These are phyloP conservation scores for Meiosimyza platycephala DNA, from an alignment of 2,888 invertebrate species.

Conservation along the genomic window DNA sequence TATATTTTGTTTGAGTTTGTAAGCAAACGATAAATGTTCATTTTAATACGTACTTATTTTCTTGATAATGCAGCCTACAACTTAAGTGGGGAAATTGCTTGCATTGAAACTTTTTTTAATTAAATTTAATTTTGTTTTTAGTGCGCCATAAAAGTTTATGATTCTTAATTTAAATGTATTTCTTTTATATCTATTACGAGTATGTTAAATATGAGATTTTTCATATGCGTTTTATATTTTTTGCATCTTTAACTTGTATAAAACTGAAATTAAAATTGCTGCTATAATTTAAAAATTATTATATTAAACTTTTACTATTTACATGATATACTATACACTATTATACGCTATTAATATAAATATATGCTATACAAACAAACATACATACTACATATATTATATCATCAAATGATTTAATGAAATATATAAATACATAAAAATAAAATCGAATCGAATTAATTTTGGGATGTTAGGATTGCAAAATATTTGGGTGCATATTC, in stretches of 20 bases:
- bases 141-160: constrained; percentile 33
- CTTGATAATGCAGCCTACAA: too few relatives aligned
- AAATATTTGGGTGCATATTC: too few relatives aligned
- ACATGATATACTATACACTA: constrained; percentile 13
- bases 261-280: constrained; percentile 10
- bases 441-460: not conserved
- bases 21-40: too few relatives aligned
- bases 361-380: constrained; percentile 7
- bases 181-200: constrained; percentile 3
- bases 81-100: too few relatives aligned
- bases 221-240: constrained; percentile 6
- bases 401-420: constrained; percentile 36
- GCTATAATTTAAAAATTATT: constrained; percentile 19
- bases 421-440: constrained; percentile 22
- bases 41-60: too few relatives aligned
- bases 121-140: constrained; percentile 25
- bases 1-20: not conserved
- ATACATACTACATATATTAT: constrained; percentile 22
- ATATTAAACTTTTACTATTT: constrained; percentile 6
- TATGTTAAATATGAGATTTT: constrained; percentile 12
- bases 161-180: constrained; percentile 15
- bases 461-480: not conserved
- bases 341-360: constrained; percentile 10
- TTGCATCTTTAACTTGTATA: constrained; percentile 22
- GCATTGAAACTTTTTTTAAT: not conserved